Evolutionary conservation across 2,888 invertebrate species (phyloP).

Genomic region (Poecilus cupreus): DNA sequence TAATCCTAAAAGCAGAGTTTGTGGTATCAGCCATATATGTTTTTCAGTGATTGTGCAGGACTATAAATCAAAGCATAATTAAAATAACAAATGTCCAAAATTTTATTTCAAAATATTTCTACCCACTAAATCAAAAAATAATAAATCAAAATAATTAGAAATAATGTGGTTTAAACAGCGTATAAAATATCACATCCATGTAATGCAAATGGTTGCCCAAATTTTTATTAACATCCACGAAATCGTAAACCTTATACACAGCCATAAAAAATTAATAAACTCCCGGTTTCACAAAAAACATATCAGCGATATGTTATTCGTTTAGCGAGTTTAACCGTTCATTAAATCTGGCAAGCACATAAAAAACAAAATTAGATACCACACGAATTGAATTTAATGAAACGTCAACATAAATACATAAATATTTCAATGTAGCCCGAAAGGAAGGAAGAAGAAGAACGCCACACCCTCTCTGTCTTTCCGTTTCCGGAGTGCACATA

Average conservation of each 20-base stretch:
- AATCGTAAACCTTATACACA: slow-evolving; percentile 15
- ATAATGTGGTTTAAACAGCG: slow-evolving; percentile 8
- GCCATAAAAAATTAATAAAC: slow-evolving; percentile 35
- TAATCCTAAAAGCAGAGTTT: no score
- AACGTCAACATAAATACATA: slow-evolving; percentile 21
- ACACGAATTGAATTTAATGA: slow-evolving; percentile 35
- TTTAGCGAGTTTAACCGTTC: slow-evolving; percentile 30
- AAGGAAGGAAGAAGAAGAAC: background rate
- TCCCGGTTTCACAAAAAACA: background rate
- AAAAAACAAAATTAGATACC: slow-evolving; percentile 36
- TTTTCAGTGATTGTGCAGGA: background rate
- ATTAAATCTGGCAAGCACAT: slow-evolving; percentile 28
- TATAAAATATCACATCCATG: background rate
- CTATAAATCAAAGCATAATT: background rate
- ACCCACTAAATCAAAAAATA: background rate
- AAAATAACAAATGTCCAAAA: background rate
- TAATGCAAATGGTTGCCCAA: slow-evolving; percentile 1
- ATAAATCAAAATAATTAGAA: slow-evolving; percentile 40
- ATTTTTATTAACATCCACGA: background rate
- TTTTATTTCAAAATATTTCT: background rate
- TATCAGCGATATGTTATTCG: slow-evolving; percentile 14
- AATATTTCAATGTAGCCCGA: slow-evolving; percentile 23
- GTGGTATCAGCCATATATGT: no score
- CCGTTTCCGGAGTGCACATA: background rate
- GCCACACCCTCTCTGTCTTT: background rate